phyloP scores from a whole-genome alignment of 2,888 invertebrate genomes.

The Monoplex corrugatus region DNA sequence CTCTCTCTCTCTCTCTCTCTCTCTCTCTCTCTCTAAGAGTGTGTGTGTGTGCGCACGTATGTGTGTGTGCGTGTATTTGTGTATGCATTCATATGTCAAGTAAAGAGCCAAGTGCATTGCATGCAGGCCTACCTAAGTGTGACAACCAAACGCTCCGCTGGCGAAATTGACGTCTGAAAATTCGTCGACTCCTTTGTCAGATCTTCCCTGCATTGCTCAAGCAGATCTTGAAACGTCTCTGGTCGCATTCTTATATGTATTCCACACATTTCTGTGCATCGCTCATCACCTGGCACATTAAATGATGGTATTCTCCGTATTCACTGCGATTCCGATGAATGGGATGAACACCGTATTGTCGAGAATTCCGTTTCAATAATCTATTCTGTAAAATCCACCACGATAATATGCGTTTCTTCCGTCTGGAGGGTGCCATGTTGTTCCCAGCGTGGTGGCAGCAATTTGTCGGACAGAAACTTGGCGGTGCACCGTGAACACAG shows the following conservation, averaged over 20 bases:
- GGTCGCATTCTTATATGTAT: slow-evolving; percentile 11
- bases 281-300: not conserved
- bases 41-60: no score
- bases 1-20: no score
- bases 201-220: slow-evolving; percentile 6
- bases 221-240: slow-evolving; percentile 16
- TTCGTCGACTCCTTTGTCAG: not conserved
- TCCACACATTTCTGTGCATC: slow-evolving; percentile 10
- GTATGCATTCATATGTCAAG: no score
- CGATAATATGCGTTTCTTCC: not conserved
- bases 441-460: not conserved
- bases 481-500: not conserved
- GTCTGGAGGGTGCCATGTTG: not conserved
- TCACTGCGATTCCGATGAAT: not conserved
- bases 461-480: not conserved
- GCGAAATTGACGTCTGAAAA: not conserved
- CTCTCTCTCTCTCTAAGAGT: not conserved
- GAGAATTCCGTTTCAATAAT: slow-evolving; percentile 22
- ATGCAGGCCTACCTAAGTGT: no score
- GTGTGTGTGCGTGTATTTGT: no score
- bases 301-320: not conserved
- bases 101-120: no score
- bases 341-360: not conserved
- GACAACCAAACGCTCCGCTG: not conserved
- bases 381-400: slow-evolving; percentile 10